Evolutionary conservation across 2,888 invertebrate genomes (phyloP), one percentile per base, ranked within the genome.

Genomic region (Helicoverpa assulta): DNA sequence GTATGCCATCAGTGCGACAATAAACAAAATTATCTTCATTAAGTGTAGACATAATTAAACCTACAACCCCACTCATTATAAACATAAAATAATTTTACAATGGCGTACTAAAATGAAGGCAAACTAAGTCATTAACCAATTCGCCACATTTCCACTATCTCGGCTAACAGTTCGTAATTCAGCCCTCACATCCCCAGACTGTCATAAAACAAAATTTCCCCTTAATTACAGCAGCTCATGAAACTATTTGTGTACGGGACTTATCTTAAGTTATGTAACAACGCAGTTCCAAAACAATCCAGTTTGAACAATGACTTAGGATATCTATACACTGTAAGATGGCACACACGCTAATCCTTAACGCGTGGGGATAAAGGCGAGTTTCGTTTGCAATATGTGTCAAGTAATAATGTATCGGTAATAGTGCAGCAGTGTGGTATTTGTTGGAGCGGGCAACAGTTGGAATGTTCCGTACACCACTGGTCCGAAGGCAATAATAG

Each of bases 261-360:
- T 82, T 83, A 80, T 82, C 80, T 81, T 54, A 76, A 83, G 82
- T 84, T 82, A 83, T 76, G 81, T 82, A 75, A 79, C 72, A 76
- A 73, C 78, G 26, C 76, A 67, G 81, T 73, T 83, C 68, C 76
- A 73, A 79, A 85, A 83, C 85, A 84, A 81, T 84, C 73, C 78
- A 82, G 82, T 80, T 80, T 79, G 78, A 82, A 85, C 84, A 83
- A 85, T 83, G 82, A 80, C 83, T 78, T 78, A 76, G 75, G 61
- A 75, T 68, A 74, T 72, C 73, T 72, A 74, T 82, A 70, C 76
- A 70, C 63, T 61, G 54, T 68, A 67, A 76, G 63, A 70, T 71
- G 66, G 64, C 29, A 71, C 64, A 58, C 56, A 63, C 63, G 67
- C 59, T 79, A 58, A 58, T 55, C 62, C 67, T 68, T 80, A 84